Evolutionary conservation across 2,888 invertebrate species (phyloP), one percentile per base, ranked within the genome.

Genomic region (Clivina fossor): DNA sequence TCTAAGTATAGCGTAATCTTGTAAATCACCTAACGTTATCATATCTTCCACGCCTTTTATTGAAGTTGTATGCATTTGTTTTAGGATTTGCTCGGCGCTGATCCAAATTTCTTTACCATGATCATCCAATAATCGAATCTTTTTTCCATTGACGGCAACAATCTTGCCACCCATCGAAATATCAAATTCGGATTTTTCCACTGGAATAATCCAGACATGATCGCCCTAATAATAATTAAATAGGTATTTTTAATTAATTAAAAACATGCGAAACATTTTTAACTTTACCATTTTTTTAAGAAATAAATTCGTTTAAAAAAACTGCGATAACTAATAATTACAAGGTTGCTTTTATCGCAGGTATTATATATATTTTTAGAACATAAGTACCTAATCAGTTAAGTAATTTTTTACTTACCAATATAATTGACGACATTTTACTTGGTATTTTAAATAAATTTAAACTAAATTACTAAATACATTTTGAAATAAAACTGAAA

Each of bases 1-100:
- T 53, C 93, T 80, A 30, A 97, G 78, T 60, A 97, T 95, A 2
- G 95, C 92, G 66, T 92, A 90, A 70, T 97, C 97, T 71, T 96
- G 93, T 37, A 97, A 79, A 72, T 97, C 97, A 1, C 93, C 94
- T 30, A 97, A 77, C 24, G 88, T 88, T 64, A 96, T 96, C 95
- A 97, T 95, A 71, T 97, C 96, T 69, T 95, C 94, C 9, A 95
- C 93, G 20, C 90, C 90, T 55, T 80, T 77, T 41, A 87, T 78
- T 1, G 92, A 92, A 11, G 92, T 86, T 3, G 83, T 75, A 68
- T 92, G 91, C 79, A 93, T 85, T 2, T 84, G 78, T 68, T 86
- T 86, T 50, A 83, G 68, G 22, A 88, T 79, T 68, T 84, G 82
- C n/a, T 76, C 76, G 1, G 78, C 72, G 1, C 78, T 71, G 11